Base-by-base conservation (phyloP, 2,888 invertebrate species). In the Neuroscelio doddi region DNA sequence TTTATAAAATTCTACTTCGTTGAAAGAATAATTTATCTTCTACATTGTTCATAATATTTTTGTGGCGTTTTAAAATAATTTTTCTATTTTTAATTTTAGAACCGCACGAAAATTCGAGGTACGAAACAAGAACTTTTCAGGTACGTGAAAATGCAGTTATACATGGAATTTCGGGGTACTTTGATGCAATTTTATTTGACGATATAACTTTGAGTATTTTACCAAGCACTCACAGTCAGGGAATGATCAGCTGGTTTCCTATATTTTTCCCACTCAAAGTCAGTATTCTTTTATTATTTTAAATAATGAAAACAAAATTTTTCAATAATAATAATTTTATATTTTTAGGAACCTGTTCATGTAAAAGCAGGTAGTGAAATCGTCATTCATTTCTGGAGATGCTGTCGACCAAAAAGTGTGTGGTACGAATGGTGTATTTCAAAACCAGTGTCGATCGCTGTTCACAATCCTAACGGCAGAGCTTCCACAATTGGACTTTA, bases 231-330 rank as follows among this genome's bases (percentile, higher is more conserved):
- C 94, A 96, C 82, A 95, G 97, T 14, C 88, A 89, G 0, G 95
- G 94, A 72, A 96, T 99, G 96, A 93, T 96, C 78, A 96, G 96
- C 65, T 99, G 99, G 99, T 99, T 98, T 84, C 97, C 98, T 3
- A 94, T 97, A 69, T 93, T 93, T 75, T 96, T 98, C 80, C 98
- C 98, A 5, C 89, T 96, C 39, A 88, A 89, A 86, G 94, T 93
- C 86, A 85, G 8, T 10, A 29, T 17, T 7, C 8, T 47, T 34
- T 8, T 29, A 9, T 24, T 26, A 27, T 8, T 30, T 26, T 9
- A 3, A 21, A 1, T 39, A 39, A 7, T 4, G 1, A 27, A 14
- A 50, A 8, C 14, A 42, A 34, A 30, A 30, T 21, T 27, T 1
- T 24, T 30, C 2, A 30, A 50, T n/a, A n/a, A n/a, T n/a, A n/a